Evolutionary conservation across 2,888 invertebrate species (phyloP).

Genomic region (Parnassius smintheus): DNA sequence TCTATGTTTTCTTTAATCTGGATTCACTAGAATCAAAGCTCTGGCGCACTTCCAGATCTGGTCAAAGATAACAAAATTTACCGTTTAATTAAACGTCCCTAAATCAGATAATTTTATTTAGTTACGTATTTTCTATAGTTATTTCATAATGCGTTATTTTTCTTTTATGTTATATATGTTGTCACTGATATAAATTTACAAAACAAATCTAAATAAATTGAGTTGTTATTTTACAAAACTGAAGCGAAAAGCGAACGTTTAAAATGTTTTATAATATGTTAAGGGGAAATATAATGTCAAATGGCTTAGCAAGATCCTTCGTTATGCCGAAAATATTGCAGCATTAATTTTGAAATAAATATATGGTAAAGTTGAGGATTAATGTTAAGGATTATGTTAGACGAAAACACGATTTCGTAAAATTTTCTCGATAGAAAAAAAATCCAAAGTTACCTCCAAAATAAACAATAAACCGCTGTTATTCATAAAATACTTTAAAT

Average conservation of each 20-base stretch:
- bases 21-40: slow-evolving; percentile 54
- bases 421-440: too few relatives aligned
- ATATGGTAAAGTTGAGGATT: too few relatives aligned
- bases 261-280: neutral
- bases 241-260: neutral
- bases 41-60: slow-evolving; percentile 51
- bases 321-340: too few relatives aligned
- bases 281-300: too few relatives aligned
- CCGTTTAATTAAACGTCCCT: slow-evolving; percentile 29
- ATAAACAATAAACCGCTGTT: too few relatives aligned
- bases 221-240: neutral
- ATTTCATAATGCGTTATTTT: neutral
- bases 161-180: neutral
- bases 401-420: too few relatives aligned
- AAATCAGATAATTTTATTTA: slow-evolving; percentile 1
- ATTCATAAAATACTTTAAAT: too few relatives aligned
- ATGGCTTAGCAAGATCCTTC: too few relatives aligned
- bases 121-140: neutral
- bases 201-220: neutral
- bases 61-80: slow-evolving; percentile 52
- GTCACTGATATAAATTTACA: neutral
- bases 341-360: too few relatives aligned
- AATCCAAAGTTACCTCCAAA: too few relatives aligned
- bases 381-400: too few relatives aligned
- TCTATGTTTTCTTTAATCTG: slow-evolving; percentile 39